These are phyloP conservation scores for Tetraneura akinire DNA, from an alignment of 1,140 invertebrate species.

Conservation along the genomic window DNA sequence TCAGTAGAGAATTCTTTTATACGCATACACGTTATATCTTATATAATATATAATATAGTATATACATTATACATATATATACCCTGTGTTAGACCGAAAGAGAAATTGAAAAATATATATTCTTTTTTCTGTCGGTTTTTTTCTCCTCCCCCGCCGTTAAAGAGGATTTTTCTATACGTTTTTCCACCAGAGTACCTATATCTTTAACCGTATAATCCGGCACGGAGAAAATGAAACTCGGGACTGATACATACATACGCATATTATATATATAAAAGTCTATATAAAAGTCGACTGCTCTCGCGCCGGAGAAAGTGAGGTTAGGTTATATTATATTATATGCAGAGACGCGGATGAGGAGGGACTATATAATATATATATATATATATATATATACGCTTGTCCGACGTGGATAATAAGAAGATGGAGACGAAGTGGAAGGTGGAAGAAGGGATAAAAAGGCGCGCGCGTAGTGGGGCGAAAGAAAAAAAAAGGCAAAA, in stretches of 20 bases:
- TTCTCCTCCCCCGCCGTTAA: too few species aligned
- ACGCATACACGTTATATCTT: background rate
- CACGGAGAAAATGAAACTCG: slow-evolving; percentile 49
- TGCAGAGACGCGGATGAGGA: too few species aligned
- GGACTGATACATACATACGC: slow-evolving; percentile 39
- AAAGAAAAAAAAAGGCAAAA: slow-evolving; percentile 1
- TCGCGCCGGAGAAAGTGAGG: background rate
- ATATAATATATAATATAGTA: background rate
- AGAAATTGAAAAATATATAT: slow-evolving; percentile 49
- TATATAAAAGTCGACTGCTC: slow-evolving; percentile 32
- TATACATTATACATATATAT: too few species aligned
- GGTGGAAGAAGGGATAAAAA: slow-evolving; percentile 27
- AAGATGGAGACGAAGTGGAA: too few species aligned
- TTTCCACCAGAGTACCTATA: slow-evolving; percentile 42
- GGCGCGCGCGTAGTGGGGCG: background rate
- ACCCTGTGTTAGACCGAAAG: background rate
- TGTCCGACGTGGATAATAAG: slow-evolving; percentile 50
- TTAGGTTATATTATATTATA: background rate
- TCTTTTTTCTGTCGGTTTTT: slow-evolving; percentile 19
- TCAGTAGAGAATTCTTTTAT: background rate
- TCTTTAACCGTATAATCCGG: slow-evolving; percentile 51
- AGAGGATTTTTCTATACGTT: slow-evolving; percentile 51
- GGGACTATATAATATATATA: too few species aligned
- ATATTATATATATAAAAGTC: too few species aligned
- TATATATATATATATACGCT: background rate